Evolutionary conservation across 2,113 vertebrate genomes (phyloP).

Genomic region (Empidonax alnorum): DNA sequence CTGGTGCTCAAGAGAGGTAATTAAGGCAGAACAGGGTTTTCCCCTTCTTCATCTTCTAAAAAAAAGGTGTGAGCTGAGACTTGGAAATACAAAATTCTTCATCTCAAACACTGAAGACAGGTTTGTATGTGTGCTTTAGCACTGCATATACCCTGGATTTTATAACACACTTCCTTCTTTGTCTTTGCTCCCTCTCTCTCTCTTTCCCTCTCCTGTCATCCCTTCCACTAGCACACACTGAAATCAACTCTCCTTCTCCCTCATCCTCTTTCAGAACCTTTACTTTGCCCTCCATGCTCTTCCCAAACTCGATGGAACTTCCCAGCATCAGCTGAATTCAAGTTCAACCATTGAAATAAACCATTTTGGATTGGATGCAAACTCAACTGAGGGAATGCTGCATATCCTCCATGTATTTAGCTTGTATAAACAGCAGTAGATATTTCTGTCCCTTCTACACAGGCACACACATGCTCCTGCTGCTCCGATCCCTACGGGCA

Average conservation of each 20-base stretch:
- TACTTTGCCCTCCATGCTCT: background rate
- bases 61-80: background rate
- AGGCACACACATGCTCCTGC: background rate
- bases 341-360: background rate
- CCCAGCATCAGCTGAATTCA: background rate
- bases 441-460: slow-evolving; percentile 9
- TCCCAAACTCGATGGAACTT: background rate
- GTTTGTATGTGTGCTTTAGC: background rate
- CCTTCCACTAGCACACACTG: background rate
- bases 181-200: background rate
- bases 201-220: background rate
- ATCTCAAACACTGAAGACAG: background rate
- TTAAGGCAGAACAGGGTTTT: background rate
- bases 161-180: background rate
- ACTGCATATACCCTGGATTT: background rate
- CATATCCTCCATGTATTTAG: background rate
- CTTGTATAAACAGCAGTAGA: slow-evolving; percentile 4
- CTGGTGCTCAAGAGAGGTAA: background rate
- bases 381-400: background rate
- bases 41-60: background rate
- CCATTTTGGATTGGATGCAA: background rate
- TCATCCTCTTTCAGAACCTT: background rate
- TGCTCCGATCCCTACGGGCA: slow-evolving; percentile 16
- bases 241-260: background rate
- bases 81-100: background rate